Base-by-base conservation (phyloP, 2,888 invertebrate genomes). In the Tribolium freemani region DNA sequence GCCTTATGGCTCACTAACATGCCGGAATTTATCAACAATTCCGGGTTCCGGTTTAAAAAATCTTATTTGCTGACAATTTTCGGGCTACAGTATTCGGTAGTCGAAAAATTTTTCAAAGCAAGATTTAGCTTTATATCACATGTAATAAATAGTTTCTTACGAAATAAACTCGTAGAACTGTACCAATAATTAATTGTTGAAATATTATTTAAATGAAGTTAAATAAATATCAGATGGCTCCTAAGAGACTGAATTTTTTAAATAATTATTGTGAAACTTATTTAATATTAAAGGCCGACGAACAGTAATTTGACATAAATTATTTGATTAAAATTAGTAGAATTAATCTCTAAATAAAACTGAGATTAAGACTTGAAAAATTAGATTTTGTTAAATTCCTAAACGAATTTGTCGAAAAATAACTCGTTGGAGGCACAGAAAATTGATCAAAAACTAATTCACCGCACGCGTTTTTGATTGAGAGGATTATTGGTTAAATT, bases 211-310 rank as follows among this genome's bases (percentile, higher is more conserved):
- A 38, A 38, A 38, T 38, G 38, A n/a, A 8, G 9, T 6, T 38
- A 38, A 38, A 38, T 38, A 38, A 38, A 38, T 38, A 8, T 8
- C 38, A 38, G 8, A 38, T 8, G 38, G 38, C 38, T 38, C 38
- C 38, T 38, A 8, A 38, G 1, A 8, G 38, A 38, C 38, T 38
- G 38, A 38, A 21, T 16, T 51, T 51, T 51, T 51, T n/a, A 21
- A 51, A 51, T 51, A 51, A 51, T 51, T 51, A 51, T 51, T 51
- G 21, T 20, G 51, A 5, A 51, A 51, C 21, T 51, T 20, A 51
- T 20, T 21, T 16, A 16, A 38, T 38, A n/a, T 6, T n/a, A n/a
- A 9, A 38, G 38, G n/a, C 8, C 38, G 5, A n/a, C 31, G 31
- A 38, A 38, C 6, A 38, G 31, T 5, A 38, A 5, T 38, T 38